Percentiles rank a stretch among this genome's conserved stretches.
Evolutionary conservation across 2,113 vertebrate genomes (phyloP).

Genomic region (Seriola quinqueradiata): DNA sequence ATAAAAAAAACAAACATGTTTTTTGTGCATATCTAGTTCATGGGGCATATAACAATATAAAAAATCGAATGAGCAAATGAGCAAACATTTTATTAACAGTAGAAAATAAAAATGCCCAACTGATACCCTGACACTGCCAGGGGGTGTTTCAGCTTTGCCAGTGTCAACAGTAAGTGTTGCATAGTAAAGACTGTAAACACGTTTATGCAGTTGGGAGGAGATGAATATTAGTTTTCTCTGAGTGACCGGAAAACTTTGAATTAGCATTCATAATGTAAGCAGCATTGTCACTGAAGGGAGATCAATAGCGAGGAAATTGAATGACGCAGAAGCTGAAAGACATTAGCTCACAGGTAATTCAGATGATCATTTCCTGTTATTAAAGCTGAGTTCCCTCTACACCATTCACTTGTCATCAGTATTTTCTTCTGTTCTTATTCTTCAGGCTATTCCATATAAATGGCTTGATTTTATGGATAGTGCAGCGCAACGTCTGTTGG

Average conservation of each 20-base stretch:
- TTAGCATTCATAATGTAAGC: not conserved
- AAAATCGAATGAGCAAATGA: not conserved
- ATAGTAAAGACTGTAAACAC: not conserved
- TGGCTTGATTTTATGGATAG: conserved; percentile 40
- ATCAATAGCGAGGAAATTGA: conserved; percentile 22
- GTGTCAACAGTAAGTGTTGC: not conserved
- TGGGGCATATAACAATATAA: not conserved
- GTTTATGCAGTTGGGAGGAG: not conserved
- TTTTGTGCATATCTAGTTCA: not conserved
- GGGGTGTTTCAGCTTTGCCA: not conserved
- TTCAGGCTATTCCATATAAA: conserved; percentile 45
- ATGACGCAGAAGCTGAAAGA: not conserved
- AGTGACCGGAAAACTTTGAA: not conserved
- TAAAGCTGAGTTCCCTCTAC: conserved; percentile 16
- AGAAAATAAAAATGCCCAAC: not conserved
- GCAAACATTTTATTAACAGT: not conserved
- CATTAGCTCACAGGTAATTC: conserved; percentile 20
- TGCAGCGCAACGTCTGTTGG: conserved; percentile 19
- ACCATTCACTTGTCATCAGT: conserved; percentile 7
- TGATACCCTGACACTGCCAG: not conserved
- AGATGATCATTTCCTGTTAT: conserved; percentile 32
- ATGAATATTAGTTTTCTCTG: not conserved
- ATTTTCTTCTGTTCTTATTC: conserved; percentile 35
- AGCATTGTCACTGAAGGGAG: not conserved
- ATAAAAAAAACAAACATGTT: not conserved